Evolutionary conservation across 2,113 vertebrate species (phyloP), one percentile per base, ranked within the genome.

Genomic region (Sebastes schlegelii): DNA sequence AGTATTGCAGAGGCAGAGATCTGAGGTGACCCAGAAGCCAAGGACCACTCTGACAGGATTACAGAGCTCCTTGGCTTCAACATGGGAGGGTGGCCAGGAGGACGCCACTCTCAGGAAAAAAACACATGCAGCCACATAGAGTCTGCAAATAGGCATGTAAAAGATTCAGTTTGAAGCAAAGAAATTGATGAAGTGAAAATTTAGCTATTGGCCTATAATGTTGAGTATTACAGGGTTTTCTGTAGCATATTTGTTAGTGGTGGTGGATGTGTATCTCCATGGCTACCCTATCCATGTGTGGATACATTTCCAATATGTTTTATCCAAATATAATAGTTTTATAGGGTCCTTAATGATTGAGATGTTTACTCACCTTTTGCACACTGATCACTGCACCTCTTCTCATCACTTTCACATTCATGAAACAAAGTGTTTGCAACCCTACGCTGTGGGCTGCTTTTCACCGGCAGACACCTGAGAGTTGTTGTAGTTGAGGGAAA

Each of bases 1-100:
- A 55, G 81, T 78, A 40, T 17, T 23, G 57, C 72, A 52, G 63
- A 80, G 66, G 77, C 83, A 68, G 73, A 84, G 82, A 85, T 70
- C 75, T 88, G 84, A 83, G 63, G 83, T 73, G 77, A 90, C 85
- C 84, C 82, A 79, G 84, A 89, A 87, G 84, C 74, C 73, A 70
- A 75, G 54, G 79, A 74, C 82, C 51, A 58, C 76, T 74, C 71
- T 77, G 77, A 85, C 67, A 74, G 79, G 72, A 88, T 88, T 86
- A 89, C 57, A 79, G 74, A 86, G 71, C 79, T 83, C 42, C 49
- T 79, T 65, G 73, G 78, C 64, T 84, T 76, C 60, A 52, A 51
- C 23, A 23, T 69, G 73, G 88, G 76, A 77, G 80, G 49, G 19
- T 23, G 76, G 68, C 77, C 64, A 84, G 64, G 67, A 66, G 75